Conservation (phyloP, 2,113 vertebrate genomes). For the Rhipidura dahli region DNA sequence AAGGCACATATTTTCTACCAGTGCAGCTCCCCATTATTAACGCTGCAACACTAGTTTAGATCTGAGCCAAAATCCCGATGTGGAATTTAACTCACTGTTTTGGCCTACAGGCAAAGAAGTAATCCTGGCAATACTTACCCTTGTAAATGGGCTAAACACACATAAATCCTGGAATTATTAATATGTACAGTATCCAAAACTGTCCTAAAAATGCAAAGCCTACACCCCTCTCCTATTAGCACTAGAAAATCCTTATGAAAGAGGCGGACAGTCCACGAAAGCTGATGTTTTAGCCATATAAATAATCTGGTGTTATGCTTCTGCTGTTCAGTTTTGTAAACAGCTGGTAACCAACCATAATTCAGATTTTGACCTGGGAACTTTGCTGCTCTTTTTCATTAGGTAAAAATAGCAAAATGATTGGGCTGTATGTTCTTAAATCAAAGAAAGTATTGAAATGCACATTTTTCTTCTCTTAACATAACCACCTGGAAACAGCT, state of each 20-base stretch:
- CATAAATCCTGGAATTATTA: constrained; percentile 37
- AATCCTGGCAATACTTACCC: constrained; percentile 1
- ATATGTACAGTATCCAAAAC: constrained; percentile 19
- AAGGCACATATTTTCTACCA: neutral
- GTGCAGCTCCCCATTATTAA: neutral
- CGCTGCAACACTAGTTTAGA: neutral
- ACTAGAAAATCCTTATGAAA: constrained; percentile 57
- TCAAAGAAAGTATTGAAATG: constrained; percentile 66
- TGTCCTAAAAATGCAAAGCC: constrained; percentile 33
- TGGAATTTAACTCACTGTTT: constrained; percentile 26
- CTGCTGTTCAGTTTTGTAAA: constrained; percentile 69
- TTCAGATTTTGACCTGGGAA: constrained; percentile 63
- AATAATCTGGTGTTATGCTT: constrained; percentile 42
- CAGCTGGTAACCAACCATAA: constrained; percentile 65
- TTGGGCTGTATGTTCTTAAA: neutral
- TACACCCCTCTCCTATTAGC: constrained; percentile 16
- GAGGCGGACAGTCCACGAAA: constrained; percentile 17
- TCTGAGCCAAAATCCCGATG: neutral
- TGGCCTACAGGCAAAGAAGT: constrained; percentile 15
- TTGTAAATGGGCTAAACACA: constrained; percentile 12
- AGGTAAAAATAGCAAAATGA: constrained; percentile 30
- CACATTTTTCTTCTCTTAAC: constrained; percentile 34
- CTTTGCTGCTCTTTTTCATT: constrained; percentile 45
- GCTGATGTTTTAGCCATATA: constrained; percentile 58
- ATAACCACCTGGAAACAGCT: constrained; percentile 29